Evolutionary conservation across 2,888 invertebrate species (phyloP), one percentile per base, ranked within the genome.

Genomic region (Melipona bicolor): DNA sequence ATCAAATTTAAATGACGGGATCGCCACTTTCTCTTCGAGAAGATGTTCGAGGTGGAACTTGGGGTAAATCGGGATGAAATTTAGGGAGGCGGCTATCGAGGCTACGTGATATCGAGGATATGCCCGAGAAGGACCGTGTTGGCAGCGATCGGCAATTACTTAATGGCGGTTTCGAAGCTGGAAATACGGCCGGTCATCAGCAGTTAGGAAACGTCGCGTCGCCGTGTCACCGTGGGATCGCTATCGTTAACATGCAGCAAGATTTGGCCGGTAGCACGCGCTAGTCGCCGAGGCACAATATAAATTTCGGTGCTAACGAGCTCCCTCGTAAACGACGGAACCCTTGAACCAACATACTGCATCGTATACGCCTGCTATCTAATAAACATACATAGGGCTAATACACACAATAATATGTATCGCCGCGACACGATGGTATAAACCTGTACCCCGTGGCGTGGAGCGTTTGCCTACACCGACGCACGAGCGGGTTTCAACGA

Each of bases 321-420:
- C 72, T 69, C 61, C 76, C 79, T 72, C 72, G 84, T 84, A 84
- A 84, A 65, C 84, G 84, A 79, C 75, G 72, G 59, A 69, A 79
- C 84, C 84, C 79, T 76, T 83, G 79, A 79, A 64, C 75, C 79
- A 83, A 76, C 84, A 75, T 78, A 83, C 84, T 70, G 78, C 78
- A 68, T 50, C 71, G 82, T 84, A 71, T 70, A 74, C 80, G 59
- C 65, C 61, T 32, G 61, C 73, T 70, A 77, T 85, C 84, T 84
- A 85, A 85, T 85, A 85, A 85, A 85, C 84, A 85, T 80, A 73
- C 84, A 72, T 70, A 70, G 61, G 56, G 84, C 74, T 85, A 84
- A 85, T 85, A 77, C 77, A 85, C 84, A 84, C 84, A 85, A 85
- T 85, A 84, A 84, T 85, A 73, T 85, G 84, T 69, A 71, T 19